phyloP scores from a whole-genome alignment of 2,113 vertebrate species.

The Lonchura striata region DNA sequence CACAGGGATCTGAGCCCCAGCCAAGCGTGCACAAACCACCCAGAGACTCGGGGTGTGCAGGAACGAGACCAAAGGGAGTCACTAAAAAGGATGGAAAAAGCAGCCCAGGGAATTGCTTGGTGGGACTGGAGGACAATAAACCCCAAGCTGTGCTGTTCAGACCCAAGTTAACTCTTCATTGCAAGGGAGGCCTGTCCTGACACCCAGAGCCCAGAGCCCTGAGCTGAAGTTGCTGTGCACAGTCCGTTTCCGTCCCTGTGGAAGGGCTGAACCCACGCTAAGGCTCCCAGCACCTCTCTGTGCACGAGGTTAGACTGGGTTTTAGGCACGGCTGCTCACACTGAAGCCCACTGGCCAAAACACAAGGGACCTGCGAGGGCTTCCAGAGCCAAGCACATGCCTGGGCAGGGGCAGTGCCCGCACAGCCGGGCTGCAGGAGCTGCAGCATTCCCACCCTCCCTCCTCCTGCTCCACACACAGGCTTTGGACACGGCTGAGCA shows the following conservation, averaged over 20 bases:
- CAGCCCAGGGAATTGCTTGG: not conserved
- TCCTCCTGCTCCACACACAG: not conserved
- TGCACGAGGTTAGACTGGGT: not conserved
- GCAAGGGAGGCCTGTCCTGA: not conserved
- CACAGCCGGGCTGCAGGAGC: not conserved
- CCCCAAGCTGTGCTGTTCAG: not conserved
- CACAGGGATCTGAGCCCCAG: not conserved
- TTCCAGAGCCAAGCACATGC: not conserved
- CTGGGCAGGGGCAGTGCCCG: not conserved
- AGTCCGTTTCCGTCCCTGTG: not conserved
- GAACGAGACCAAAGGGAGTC: not conserved
- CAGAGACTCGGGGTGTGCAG: not conserved
- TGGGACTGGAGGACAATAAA: not conserved
- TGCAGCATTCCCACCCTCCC: not conserved
- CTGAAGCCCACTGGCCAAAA: not conserved
- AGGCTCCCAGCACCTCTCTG: not conserved
- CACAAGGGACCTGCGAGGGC: not conserved
- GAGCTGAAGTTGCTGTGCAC: not conserved
- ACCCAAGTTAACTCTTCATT: not conserved
- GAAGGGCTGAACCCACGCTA: not conserved
- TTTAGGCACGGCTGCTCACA: not conserved
- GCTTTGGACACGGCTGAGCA: not conserved
- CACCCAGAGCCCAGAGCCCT: not conserved
- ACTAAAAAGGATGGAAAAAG: not conserved
- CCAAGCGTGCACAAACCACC: not conserved